phyloP scores from a whole-genome alignment of 2,888 invertebrate species.

The Conchocele bisecta region DNA sequence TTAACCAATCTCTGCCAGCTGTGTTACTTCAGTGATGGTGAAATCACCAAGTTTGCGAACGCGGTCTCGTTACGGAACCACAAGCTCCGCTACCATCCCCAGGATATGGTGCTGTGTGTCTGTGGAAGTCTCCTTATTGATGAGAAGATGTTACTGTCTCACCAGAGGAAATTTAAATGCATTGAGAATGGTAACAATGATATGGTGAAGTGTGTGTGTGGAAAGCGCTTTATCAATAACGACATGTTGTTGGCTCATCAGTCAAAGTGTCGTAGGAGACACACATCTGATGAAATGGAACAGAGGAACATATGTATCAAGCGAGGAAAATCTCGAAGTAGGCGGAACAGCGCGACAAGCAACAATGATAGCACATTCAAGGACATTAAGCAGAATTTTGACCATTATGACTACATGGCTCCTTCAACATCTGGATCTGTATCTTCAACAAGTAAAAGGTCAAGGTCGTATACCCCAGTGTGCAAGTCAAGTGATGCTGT shows the following conservation, averaged over 20 bases:
- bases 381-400: too few relatives aligned
- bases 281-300: neutral
- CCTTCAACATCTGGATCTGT: too few relatives aligned
- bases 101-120: constrained; percentile 49
- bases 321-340: too few relatives aligned
- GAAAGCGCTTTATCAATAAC: constrained; percentile 39
- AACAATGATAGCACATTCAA: too few relatives aligned
- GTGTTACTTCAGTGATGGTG: constrained; percentile 39
- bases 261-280: constrained; percentile 44
- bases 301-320: too few relatives aligned
- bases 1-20: constrained; percentile 47
- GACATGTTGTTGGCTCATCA: constrained; percentile 29
- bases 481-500: too few relatives aligned
- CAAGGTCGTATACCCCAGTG: too few relatives aligned
- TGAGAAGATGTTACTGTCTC: constrained; percentile 46
- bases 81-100: constrained; percentile 37
- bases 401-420: too few relatives aligned
- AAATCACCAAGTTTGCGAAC: constrained; percentile 47
- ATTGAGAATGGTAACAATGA: neutral
- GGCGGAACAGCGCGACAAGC: too few relatives aligned
- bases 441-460: too few relatives aligned
- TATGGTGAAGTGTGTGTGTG: constrained; percentile 49
- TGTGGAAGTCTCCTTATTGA: constrained; percentile 53
- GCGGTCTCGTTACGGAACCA: constrained; percentile 53
- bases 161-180: constrained; percentile 53